Base-by-base conservation (phyloP, 2,888 invertebrate genomes). In the Diogma glabrata region DNA sequence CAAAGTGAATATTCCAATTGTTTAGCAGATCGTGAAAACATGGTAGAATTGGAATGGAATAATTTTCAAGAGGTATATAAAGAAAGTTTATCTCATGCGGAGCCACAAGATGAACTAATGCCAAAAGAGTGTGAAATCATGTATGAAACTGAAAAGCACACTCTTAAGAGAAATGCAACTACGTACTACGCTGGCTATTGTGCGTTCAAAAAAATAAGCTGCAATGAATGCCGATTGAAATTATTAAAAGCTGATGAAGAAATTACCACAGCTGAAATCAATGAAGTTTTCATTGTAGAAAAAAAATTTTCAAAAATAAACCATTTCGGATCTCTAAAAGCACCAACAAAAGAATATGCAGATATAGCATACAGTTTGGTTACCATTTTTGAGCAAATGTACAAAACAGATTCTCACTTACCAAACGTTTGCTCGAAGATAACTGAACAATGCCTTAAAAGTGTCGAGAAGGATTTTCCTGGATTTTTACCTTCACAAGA, bases 241-340 rank as follows among this genome's bases (percentile, higher is more conserved):
- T 22, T 43, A 22, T 43, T 22, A 22, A 43, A 43, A 43, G 12
- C 8, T 43, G 43, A 43, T 2, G 43, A 43, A 43, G 43, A n/a
- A 43, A 22, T 2, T 2, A 43, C 12, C 12, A 43, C 23, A 7
- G 3, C 43, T n/a, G 3, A 14, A 22, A 43, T 23, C 3, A 23
- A 43, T n/a, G n/a, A 12, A 43, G 20, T 43, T 22, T 43, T 43
- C 14, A n/a, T 43, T 1, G 12, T 22, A 22, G 43, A 43, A 5
- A 20, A 20, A 12, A 12, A 12, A 22, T 43, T 22, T 43, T 22
- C 20, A 43, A 43, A 43, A 22, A 14, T 43, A 1, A 22, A 6
- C 8, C 8, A 43, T n/a, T 43, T n/a, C 23, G 43, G 22, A 22
- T 20, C 43, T 22, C 14, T 43, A 20, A 43, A 43, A 14, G 43